Percentiles rank a stretch among this genome's conserved stretches.
These are phyloP conservation scores for Platycheirus rosarum DNA, from an alignment of 2,888 invertebrate genomes.

Conservation along the genomic window DNA sequence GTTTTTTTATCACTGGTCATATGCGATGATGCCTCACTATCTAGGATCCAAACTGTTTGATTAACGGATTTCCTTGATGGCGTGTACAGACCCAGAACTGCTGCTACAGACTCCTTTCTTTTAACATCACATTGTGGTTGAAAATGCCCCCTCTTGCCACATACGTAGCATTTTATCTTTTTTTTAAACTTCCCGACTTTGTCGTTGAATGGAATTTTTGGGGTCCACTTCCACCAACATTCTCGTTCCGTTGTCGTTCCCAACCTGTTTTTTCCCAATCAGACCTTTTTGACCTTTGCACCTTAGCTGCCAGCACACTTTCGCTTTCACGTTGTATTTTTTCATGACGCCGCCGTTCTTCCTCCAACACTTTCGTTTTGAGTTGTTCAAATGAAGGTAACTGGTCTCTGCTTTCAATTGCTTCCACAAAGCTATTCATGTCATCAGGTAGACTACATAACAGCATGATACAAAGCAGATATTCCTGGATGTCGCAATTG, in stretches of 20 bases:
- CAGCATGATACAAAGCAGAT: not conserved
- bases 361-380: conserved; percentile 5
- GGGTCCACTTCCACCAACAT: too few species aligned
- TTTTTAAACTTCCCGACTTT: conserved; percentile 1
- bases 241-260: too few species aligned
- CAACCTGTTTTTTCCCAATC: too few species aligned
- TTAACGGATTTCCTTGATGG: too few species aligned
- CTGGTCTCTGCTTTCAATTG: not conserved
- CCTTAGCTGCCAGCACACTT: not conserved
- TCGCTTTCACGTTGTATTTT: not conserved
- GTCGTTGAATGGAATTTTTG: too few species aligned
- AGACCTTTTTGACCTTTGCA: not conserved
- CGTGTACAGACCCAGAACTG: conserved; percentile 5
- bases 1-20: conserved; percentile 12
- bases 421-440: not conserved
- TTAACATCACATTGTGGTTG: not conserved
- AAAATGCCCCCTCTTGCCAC: conserved; percentile 15
- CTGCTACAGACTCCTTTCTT: not conserved
- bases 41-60: conserved; percentile 22
- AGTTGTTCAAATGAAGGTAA: conserved; percentile 10
- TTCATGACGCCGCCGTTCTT: not conserved
- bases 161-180: conserved; percentile 7
- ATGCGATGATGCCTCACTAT: conserved; percentile 30
- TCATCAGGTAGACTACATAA: conserved; percentile 9
- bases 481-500: not conserved